These are phyloP conservation scores for Syrphus vitripennis DNA, from an alignment of 2,888 invertebrate species.

Conservation along the genomic window DNA sequence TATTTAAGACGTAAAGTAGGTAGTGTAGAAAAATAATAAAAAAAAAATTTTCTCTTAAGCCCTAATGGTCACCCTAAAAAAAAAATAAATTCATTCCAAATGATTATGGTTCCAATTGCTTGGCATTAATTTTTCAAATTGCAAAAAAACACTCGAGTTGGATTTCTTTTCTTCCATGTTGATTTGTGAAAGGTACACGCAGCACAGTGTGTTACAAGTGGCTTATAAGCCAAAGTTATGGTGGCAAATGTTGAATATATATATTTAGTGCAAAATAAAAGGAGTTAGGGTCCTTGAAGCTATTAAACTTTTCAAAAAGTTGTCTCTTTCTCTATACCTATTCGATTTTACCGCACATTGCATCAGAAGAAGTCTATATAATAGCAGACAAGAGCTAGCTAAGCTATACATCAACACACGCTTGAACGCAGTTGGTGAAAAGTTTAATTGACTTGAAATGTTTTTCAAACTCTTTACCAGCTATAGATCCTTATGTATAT, in stretches of 20 bases:
- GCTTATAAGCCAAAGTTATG: constrained; percentile 24
- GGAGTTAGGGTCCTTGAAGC: constrained; percentile 48
- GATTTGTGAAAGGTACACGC: background rate
- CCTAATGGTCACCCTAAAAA: background rate
- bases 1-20: too few relatives aligned
- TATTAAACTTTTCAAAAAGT: constrained; percentile 70
- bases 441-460: constrained; percentile 72
- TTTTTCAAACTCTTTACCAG: constrained; percentile 45
- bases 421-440: constrained; percentile 66
- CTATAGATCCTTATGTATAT: background rate
- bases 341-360: constrained; percentile 57
- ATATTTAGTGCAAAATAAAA: background rate
- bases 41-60: background rate
- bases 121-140: constrained; percentile 56
- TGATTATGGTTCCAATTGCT: constrained; percentile 46
- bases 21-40: too few relatives aligned
- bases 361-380: background rate
- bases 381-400: background rate
- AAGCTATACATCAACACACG: constrained; percentile 9
- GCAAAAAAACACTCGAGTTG: constrained; percentile 24
- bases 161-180: background rate
- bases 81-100: background rate
- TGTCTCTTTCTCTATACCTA: constrained; percentile 63
- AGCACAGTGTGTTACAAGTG: constrained; percentile 52
- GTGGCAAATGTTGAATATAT: constrained; percentile 18